Percentiles rank a stretch among this genome's conserved stretches.
phyloP scores from a whole-genome alignment of 2,113 vertebrate species.

The Sigmodon hispidus region DNA sequence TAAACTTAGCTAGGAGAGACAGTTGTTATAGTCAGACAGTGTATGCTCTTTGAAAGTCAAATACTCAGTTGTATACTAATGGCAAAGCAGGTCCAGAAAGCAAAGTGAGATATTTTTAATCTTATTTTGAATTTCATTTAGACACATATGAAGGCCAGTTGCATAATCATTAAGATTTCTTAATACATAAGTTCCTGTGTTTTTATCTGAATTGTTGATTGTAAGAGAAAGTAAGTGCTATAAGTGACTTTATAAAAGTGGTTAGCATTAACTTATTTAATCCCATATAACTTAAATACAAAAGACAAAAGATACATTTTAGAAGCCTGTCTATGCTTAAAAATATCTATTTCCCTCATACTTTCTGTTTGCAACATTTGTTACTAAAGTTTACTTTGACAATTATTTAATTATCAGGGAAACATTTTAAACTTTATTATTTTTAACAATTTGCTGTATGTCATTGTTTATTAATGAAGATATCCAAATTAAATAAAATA shows the following conservation, averaged over 20 bases:
- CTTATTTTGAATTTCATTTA: conserved; percentile 45
- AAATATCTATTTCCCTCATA: conserved; percentile 13
- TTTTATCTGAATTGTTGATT: conserved; percentile 22
- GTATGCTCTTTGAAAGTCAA: background rate
- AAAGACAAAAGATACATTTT: background rate
- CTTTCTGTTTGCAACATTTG: background rate
- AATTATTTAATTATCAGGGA: background rate
- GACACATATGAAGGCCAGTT: conserved; percentile 3
- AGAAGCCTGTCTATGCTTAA: background rate
- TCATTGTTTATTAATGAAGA: conserved; percentile 17
- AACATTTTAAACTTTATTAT: conserved; percentile 21
- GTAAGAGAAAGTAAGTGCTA: background rate
- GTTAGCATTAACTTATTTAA: background rate
- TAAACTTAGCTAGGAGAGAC: background rate
- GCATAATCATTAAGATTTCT: conserved; percentile 28
- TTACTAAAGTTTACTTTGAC: background rate
- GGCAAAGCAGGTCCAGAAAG: conserved; percentile 20
- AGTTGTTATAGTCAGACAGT: background rate
- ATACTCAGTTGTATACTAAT: background rate
- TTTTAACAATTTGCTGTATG: background rate
- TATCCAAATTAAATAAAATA: conserved; percentile 20
- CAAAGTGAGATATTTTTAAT: conserved; percentile 8
- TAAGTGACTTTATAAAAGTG: background rate
- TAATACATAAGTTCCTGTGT: background rate
- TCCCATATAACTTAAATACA: background rate